Percentiles rank a stretch among this genome's conserved stretches.
Evolutionary conservation across 2,113 vertebrate species (phyloP).

Genomic region (Phaethon lepturus): DNA sequence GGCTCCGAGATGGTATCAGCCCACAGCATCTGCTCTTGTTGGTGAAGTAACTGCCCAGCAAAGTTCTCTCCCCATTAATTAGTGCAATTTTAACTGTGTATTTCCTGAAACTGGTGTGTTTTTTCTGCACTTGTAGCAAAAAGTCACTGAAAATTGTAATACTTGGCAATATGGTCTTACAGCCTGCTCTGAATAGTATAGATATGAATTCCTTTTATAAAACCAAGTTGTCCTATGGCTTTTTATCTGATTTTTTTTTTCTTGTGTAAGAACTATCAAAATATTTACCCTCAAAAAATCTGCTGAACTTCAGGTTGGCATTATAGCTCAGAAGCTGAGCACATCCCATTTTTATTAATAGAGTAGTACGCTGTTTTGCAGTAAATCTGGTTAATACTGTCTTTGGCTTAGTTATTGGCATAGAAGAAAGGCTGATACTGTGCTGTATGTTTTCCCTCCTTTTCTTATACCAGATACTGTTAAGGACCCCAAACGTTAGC

Average conservation of each 20-base stretch:
- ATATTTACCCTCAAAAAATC: neutral
- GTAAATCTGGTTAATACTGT: neutral
- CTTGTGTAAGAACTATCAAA: neutral
- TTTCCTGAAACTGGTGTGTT: neutral
- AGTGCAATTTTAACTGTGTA: neutral
- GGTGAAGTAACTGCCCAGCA: neutral
- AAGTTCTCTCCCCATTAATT: neutral
- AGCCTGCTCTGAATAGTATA: neutral
- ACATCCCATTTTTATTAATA: neutral
- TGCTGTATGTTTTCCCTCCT: neutral
- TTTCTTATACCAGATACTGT: neutral
- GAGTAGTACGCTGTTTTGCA: neutral
- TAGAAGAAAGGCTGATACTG: neutral
- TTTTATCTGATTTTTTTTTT: neutral
- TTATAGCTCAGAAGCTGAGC: neutral
- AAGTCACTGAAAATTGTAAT: neutral
- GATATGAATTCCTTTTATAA: neutral
- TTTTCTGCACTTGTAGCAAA: neutral
- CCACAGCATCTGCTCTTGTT: neutral
- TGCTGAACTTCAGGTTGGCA: neutral
- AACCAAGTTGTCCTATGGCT: neutral
- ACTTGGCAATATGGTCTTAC: neutral
- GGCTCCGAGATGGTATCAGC: rapidly evolving
- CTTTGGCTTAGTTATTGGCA: neutral
- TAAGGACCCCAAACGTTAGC: neutral